Percentiles rank a stretch among this genome's conserved stretches.
These are phyloP conservation scores for Gopherus evgoodei DNA, from an alignment of 2,113 vertebrate species.

Conservation along the genomic window DNA sequence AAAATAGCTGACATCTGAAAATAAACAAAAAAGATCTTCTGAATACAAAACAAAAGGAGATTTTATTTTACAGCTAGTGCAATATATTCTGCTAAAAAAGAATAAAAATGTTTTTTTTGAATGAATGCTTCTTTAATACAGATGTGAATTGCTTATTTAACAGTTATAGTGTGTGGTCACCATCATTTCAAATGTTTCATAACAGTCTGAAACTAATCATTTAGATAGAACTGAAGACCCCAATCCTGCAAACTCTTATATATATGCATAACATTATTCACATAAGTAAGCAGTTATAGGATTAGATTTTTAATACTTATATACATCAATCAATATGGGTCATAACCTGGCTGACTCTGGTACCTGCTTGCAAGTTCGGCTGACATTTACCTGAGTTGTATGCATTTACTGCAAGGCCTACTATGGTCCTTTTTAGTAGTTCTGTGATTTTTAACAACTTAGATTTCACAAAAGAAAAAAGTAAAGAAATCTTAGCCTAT, in stretches of 20 bases:
- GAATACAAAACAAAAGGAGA: no score
- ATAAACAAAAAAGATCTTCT: not conserved
- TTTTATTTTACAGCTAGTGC: not conserved
- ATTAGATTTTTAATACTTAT: not conserved
- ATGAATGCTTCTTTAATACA: not conserved
- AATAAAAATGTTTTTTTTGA: not conserved
- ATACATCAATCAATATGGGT: constrained; percentile 11
- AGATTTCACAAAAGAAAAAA: not conserved
- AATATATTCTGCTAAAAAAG: not conserved
- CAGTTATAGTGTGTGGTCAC: not conserved
- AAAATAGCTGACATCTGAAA: constrained; percentile 30
- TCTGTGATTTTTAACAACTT: not conserved
- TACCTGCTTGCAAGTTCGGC: not conserved
- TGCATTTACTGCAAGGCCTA: not conserved
- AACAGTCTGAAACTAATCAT: not conserved
- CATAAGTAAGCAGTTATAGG: not conserved
- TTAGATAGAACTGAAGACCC: not conserved
- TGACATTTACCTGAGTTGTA: not conserved
- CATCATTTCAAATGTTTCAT: not conserved
- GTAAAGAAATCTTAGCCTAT: not conserved
- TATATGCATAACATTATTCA: not conserved
- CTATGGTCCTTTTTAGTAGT: not conserved
- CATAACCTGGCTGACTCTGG: not conserved
- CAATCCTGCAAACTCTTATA: not conserved
- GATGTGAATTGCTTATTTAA: not conserved